A percentile compares a stretch with the other conserved stretches of the same genome.
Evolutionary conservation across 2,113 vertebrate genomes (phyloP).

Genomic region (Argyrosomus japonicus): DNA sequence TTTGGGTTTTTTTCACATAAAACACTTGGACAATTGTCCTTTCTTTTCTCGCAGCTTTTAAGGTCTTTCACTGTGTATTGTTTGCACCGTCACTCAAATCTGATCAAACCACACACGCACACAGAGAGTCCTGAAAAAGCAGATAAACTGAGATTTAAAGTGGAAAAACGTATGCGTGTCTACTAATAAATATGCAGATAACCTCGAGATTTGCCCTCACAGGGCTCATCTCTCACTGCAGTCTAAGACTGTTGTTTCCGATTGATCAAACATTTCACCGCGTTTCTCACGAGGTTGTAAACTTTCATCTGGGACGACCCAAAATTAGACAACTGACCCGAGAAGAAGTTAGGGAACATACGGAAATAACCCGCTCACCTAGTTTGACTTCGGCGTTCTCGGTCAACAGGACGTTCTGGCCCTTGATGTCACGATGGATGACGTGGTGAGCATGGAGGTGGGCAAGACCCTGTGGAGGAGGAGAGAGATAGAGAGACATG

Average conservation of each 20-base stretch:
- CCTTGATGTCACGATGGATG: conserved; percentile 83
- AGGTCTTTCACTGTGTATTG: too few relatives aligned
- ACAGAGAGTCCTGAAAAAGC: too few relatives aligned
- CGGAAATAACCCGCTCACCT: conserved; percentile 47
- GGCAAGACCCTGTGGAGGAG: conserved; percentile 85
- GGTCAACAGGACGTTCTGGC: conserved; percentile 81
- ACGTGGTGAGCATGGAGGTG: conserved; percentile 82
- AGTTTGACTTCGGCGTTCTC: conserved; percentile 83
- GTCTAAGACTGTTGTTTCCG: not conserved
- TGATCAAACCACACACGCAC: too few relatives aligned
- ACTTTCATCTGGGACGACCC: not conserved
- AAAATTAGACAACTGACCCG: not conserved
- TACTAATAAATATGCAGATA: not conserved
- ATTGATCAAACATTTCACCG: not conserved
- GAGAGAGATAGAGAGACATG: conserved; percentile 7
- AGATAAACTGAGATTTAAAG: too few relatives aligned
- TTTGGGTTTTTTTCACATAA: too few relatives aligned
- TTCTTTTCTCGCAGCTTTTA: not conserved
- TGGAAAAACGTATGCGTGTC: too few relatives aligned
- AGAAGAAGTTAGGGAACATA: not conserved
- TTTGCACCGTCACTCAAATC: too few relatives aligned
- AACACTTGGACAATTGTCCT: not conserved
- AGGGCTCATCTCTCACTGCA: not conserved
- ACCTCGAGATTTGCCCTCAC: not conserved
- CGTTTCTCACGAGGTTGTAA: not conserved